Base-by-base conservation (phyloP, 2,797 vertebrate species). In the Pygocentrus nattereri region DNA sequence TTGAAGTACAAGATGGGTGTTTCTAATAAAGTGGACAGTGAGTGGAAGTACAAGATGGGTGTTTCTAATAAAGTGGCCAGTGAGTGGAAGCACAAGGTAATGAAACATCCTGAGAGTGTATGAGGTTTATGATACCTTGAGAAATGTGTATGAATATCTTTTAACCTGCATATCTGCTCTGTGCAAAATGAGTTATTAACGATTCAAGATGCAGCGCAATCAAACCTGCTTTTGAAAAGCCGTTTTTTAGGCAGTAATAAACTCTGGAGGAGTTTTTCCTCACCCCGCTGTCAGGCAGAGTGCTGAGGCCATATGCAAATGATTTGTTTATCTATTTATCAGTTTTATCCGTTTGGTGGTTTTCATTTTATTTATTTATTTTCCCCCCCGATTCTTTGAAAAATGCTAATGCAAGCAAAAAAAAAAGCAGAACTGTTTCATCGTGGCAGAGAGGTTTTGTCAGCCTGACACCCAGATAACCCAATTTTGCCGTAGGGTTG, bases 381-480 rank as follows among this genome's bases (percentile, higher is more conserved):
- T 16, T 19, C 6, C 49, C 25, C 23, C 18, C 1, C 62, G 79
- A 75, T 18, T 58, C 18, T 68, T 31, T 67, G 62, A 27, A 64
- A 84, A 76, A 84, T 86, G 82, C 88, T 81, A 88, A 88, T 73
- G 72, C 41, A 74, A 75, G 59, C 49, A 44, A 65, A 41, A 79
- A 67, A 64, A 65, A 68, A n/a, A 68, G 8, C 18, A 44, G 61
- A 34, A 68, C 18, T 27, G 23, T 81, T 81, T 81, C 79, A 69
- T 38, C 44, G 19, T 38, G 27, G 54, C 83, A 78, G 84, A 67
- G 65, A 82, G 77, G 78, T 87, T 88, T 84, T 91, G 89, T 91
- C 89, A 91, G 89, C 86, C 90, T 93, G 91, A 93, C 90, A 92
- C 90, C 85, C 90, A 88, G 89, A 89, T 93, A 93, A 93, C 92